Conservation (phyloP, 2,113 vertebrate genomes). For the Anarrhichthys ocellatus region DNA sequence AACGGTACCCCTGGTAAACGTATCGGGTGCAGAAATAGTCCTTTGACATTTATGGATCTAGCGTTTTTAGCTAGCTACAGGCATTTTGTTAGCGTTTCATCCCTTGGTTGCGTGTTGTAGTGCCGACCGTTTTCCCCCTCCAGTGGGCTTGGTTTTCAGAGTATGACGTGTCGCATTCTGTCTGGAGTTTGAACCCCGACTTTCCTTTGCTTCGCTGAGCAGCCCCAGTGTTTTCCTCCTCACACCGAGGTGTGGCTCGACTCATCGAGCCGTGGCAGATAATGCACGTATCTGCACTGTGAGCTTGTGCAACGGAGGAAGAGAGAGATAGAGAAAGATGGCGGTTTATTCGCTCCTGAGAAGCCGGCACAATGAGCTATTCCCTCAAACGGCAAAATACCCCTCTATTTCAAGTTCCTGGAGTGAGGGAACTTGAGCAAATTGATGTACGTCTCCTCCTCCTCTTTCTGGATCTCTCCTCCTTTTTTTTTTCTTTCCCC, state of each 20-base stretch:
- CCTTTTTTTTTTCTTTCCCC: slow-evolving; percentile 62
- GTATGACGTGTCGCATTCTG: not conserved
- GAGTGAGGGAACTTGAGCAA: slow-evolving; percentile 91
- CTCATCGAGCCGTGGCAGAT: slow-evolving; percentile 2
- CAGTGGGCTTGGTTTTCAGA: not conserved
- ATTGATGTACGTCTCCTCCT: slow-evolving; percentile 97
- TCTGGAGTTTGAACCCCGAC: not conserved
- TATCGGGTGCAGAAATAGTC: not conserved
- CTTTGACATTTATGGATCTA: not conserved
- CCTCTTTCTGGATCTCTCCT: slow-evolving; percentile 37
- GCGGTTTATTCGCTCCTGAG: slow-evolving; percentile 89
- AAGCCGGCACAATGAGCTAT: slow-evolving; percentile 90
- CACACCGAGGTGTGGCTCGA: not conserved
- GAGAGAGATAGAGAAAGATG: not conserved
- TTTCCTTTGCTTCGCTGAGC: not conserved
- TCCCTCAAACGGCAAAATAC: slow-evolving; percentile 94
- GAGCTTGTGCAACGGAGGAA: not conserved
- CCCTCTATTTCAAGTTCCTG: slow-evolving; percentile 91
- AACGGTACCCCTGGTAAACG: not conserved
- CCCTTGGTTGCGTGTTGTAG: not conserved
- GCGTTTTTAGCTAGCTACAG: not conserved
- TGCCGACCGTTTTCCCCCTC: not conserved
- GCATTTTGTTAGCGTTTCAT: not conserved
- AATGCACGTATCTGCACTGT: slow-evolving; percentile 4
- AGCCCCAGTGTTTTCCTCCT: not conserved